phyloP scores from a whole-genome alignment of 2,113 vertebrate genomes.

The Labeo rohita region DNA sequence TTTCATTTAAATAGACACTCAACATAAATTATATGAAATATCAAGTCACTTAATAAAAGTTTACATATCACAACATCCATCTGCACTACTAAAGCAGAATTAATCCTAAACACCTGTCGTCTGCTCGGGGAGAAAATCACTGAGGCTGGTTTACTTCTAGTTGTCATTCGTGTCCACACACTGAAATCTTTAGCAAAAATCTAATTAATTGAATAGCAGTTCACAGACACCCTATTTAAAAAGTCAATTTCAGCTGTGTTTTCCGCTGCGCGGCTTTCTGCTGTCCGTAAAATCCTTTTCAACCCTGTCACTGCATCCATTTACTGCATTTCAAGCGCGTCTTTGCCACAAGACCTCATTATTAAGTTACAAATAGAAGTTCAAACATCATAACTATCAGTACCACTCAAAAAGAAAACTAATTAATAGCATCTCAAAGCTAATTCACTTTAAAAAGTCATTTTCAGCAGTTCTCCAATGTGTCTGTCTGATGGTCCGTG shows the following conservation, averaged over 20 bases:
- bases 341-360: not conserved
- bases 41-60: not conserved
- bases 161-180: not conserved
- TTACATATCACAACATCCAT: not conserved
- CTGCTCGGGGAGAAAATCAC: not conserved
- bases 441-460: not conserved
- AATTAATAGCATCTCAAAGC: not conserved
- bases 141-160: not conserved
- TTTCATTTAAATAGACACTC: too few species aligned
- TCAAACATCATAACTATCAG: conserved; percentile 2
- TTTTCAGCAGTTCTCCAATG: not conserved
- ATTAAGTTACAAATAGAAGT: not conserved
- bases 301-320: not conserved
- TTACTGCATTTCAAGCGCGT: not conserved
- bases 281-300: conserved; percentile 72
- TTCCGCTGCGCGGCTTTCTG: not conserved
- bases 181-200: not conserved
- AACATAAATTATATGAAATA: not conserved
- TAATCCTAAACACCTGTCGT: not conserved
- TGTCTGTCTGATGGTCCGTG: not conserved
- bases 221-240: not conserved
- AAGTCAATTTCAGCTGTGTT: not conserved
- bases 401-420: not conserved
- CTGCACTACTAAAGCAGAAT: not conserved
- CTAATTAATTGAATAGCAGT: not conserved